These are phyloP conservation scores for Spicauda simplicius DNA, from an alignment of 2,888 invertebrate species.

Conservation along the genomic window DNA sequence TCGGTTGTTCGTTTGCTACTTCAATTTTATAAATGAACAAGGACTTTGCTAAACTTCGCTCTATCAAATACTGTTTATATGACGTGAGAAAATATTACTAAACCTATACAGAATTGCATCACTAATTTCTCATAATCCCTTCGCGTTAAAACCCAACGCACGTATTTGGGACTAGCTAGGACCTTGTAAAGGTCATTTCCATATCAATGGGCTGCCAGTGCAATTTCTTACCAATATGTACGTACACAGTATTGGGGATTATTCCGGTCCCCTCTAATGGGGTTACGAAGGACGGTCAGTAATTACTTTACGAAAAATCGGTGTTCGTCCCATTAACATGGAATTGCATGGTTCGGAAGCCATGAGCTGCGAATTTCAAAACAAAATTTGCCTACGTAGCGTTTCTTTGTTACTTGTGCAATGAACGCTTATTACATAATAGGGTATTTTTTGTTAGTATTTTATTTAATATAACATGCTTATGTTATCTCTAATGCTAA, in stretches of 20 bases:
- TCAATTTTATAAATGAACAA: too few relatives aligned
- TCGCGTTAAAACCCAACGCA: background rate
- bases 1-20: too few relatives aligned
- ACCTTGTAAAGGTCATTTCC: background rate
- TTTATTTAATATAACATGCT: too few relatives aligned
- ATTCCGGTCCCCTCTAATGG: background rate
- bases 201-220: background rate
- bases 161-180: background rate
- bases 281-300: constrained; percentile 1
- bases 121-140: too few relatives aligned
- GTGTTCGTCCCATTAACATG: background rate
- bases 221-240: background rate
- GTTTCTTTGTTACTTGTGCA: too few relatives aligned
- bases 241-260: background rate
- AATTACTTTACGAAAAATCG: constrained; percentile 3
- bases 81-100: too few relatives aligned
- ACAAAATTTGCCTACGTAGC: background rate
- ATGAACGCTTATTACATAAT: too few relatives aligned
- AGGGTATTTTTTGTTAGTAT: too few relatives aligned
- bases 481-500: too few relatives aligned
- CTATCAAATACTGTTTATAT: too few relatives aligned
- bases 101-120: too few relatives aligned
- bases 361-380: background rate
- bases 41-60: too few relatives aligned
- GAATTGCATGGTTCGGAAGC: background rate